These are phyloP conservation scores for Aurelia sp. DNA, from an alignment of 30 jellyfish, hydroid and myxozoan species.

Conservation along the genomic window DNA sequence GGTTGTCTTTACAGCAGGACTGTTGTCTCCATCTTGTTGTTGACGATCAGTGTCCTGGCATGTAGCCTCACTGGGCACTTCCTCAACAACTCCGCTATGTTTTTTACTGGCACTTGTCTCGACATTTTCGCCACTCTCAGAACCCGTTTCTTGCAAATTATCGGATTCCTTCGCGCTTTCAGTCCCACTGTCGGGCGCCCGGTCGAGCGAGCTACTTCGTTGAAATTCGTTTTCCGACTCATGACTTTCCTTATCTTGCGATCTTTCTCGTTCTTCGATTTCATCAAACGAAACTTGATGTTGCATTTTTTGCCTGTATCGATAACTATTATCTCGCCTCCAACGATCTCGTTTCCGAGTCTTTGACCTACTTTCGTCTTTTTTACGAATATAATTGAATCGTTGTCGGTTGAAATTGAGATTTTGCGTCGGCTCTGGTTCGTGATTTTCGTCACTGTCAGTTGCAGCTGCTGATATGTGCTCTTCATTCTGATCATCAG, in stretches of 20 bases:
- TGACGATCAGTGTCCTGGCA: not conserved
- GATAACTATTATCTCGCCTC: constrained; percentile 56
- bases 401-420: constrained; percentile 46
- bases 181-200: not conserved
- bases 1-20: not conserved
- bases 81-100: not conserved
- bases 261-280: constrained; percentile 39
- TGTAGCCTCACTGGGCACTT: not conserved
- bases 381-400: constrained; percentile 26
- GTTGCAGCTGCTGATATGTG: not conserved
- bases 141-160: not conserved
- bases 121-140: not conserved
- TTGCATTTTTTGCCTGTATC: constrained; percentile 51
- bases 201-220: not conserved
- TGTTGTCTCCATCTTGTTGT: not conserved
- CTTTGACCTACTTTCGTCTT: constrained; percentile 26
- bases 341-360: constrained; percentile 41
- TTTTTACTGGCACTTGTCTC: not conserved
- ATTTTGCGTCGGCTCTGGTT: not conserved
- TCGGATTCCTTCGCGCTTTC: constrained; percentile 11
- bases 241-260: not conserved
- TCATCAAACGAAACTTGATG: constrained; percentile 63
- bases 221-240: not conserved
- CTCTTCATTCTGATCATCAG: not conserved
- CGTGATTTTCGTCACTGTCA: not conserved